Conservation (phyloP, 2,888 invertebrate genomes). For the Autographa gamma region DNA sequence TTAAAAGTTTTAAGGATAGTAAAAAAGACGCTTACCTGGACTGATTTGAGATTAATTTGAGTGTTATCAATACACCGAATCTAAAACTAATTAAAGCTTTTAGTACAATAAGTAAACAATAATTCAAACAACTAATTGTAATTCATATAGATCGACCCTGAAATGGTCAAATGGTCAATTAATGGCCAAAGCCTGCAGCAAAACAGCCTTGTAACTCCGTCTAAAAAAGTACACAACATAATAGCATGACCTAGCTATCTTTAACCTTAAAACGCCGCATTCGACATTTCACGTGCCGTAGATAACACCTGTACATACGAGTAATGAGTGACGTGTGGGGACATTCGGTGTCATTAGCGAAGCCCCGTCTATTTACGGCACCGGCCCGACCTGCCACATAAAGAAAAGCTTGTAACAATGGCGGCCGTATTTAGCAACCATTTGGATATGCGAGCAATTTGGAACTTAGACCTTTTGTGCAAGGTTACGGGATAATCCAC, state of each 20-base stretch:
- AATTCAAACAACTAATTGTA: too few species aligned
- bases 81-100: background rate
- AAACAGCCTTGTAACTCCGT: background rate
- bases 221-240: background rate
- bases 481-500: slow-evolving; percentile 9
- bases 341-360: slow-evolving; percentile 67
- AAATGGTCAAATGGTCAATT: too few species aligned
- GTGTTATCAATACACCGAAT: background rate
- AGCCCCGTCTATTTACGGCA: slow-evolving; percentile 58
- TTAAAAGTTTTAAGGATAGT: background rate
- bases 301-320: slow-evolving; percentile 15
- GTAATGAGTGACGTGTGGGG: slow-evolving; percentile 44
- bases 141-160: too few species aligned
- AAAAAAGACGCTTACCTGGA: background rate
- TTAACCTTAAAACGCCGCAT: background rate
- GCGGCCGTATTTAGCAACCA: slow-evolving; percentile 48
- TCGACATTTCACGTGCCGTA: too few species aligned
- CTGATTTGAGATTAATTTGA: too few species aligned
- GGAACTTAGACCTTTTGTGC: slow-evolving; percentile 29
- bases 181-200: too few species aligned
- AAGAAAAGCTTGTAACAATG: slow-evolving; percentile 63
- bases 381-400: slow-evolving; percentile 55
- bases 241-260: background rate
- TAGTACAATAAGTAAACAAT: too few species aligned
- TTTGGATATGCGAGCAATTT: slow-evolving; percentile 37